Conservation (phyloP, 2,113 vertebrate genomes). For the Pteropus alecto region DNA sequence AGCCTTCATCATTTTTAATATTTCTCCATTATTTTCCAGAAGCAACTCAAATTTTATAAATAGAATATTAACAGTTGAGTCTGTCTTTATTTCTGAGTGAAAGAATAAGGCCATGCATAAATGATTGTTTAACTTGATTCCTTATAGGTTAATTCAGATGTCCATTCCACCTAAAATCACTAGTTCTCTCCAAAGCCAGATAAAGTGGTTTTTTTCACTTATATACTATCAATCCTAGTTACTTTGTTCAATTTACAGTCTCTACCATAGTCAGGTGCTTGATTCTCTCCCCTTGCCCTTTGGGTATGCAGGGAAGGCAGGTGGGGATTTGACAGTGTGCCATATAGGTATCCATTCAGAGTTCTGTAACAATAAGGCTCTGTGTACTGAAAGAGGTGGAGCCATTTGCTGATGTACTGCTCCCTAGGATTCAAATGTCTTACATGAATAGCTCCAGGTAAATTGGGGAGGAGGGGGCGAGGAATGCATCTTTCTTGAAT, state of each 20-base stretch:
- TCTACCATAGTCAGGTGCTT: not conserved
- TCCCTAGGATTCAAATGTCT: not conserved
- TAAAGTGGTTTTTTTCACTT: not conserved
- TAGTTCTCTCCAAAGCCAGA: not conserved
- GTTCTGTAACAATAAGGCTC: not conserved
- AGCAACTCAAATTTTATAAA: constrained; percentile 1
- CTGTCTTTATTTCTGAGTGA: not conserved
- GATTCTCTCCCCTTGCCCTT: not conserved
- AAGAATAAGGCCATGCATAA: not conserved
- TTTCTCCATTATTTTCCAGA: not conserved
- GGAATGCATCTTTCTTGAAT: not conserved
- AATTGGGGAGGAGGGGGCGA: not conserved
- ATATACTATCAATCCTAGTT: not conserved
- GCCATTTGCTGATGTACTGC: not conserved
- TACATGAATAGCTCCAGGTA: not conserved
- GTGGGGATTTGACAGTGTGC: not conserved
- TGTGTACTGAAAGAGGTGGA: not conserved
- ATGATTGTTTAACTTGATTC: not conserved
- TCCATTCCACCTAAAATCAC: not conserved
- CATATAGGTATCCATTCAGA: not conserved
- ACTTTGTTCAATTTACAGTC: not conserved
- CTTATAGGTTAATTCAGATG: not conserved
- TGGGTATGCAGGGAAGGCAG: not conserved
- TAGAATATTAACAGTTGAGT: not conserved
- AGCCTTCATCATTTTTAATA: not conserved